Percentiles rank a stretch among this genome's conserved stretches.
Evolutionary conservation across 2,888 invertebrate genomes (phyloP).

Genomic region (Conistra vaccinii): DNA sequence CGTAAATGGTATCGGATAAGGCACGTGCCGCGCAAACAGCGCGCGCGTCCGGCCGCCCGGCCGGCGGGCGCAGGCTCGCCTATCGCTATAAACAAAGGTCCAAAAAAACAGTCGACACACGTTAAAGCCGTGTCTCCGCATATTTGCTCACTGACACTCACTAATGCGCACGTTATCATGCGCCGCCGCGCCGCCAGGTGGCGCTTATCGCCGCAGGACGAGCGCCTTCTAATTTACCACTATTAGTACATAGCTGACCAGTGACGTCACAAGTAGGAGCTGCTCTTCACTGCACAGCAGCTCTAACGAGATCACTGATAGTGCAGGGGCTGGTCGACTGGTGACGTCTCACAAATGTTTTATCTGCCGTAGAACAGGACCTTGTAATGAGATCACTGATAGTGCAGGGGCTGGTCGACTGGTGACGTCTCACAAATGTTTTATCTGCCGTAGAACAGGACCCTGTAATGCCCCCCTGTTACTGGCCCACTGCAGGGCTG

Average conservation of each 20-base stretch:
- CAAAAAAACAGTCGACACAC: constrained; percentile 59
- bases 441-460: not conserved
- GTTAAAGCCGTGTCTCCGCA: constrained; percentile 54
- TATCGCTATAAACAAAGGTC: constrained; percentile 61
- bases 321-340: not conserved
- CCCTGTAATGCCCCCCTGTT: not conserved
- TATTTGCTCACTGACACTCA: constrained; percentile 67
- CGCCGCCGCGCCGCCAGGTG: constrained; percentile 56
- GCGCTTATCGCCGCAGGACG: constrained; percentile 57
- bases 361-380: not conserved
- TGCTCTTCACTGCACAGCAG: not conserved
- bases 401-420: too few relatives aligned
- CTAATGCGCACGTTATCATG: constrained; percentile 58
- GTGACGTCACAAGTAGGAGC: constrained; percentile 59
- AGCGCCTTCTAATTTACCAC: constrained; percentile 56
- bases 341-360: not conserved
- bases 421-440: not conserved
- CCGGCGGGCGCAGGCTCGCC: constrained; percentile 30
- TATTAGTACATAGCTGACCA: constrained; percentile 65
- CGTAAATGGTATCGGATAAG: constrained; percentile 86
- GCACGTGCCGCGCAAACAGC: constrained; percentile 84
- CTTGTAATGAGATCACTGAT: too few relatives aligned
- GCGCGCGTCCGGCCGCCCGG: constrained; percentile 68
- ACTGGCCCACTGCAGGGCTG: too few relatives aligned
- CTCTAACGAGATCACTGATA: not conserved